Percentiles rank a stretch among this genome's conserved stretches.
Evolutionary conservation across 2,797 vertebrate genomes (phyloP).

Genomic region (Sebastes hubbsi): DNA sequence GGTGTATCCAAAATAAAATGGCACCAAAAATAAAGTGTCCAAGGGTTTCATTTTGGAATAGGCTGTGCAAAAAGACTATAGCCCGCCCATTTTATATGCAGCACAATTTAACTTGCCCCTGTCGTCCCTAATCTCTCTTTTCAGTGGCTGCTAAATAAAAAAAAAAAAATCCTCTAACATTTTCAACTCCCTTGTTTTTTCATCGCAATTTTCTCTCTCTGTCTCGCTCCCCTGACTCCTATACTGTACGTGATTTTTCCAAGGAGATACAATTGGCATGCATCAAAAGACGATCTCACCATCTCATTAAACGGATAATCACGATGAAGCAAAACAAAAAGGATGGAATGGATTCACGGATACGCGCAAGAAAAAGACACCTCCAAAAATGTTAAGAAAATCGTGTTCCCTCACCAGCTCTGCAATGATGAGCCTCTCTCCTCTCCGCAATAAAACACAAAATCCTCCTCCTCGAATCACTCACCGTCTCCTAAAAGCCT

Average conservation of each 20-base stretch:
- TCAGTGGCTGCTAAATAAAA: slow-evolving; percentile 82
- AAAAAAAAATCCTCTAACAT: slow-evolving; percentile 89
- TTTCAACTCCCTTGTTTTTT: slow-evolving; percentile 66
- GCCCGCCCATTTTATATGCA: slow-evolving; percentile 95
- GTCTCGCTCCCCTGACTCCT: slow-evolving; percentile 48
- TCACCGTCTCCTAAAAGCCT: slow-evolving; percentile 75
- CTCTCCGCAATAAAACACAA: slow-evolving; percentile 49
- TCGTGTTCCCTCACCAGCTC: slow-evolving; percentile 62
- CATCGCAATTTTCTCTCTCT: slow-evolving; percentile 31
- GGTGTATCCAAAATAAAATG: slow-evolving; percentile 76
- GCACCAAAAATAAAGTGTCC: slow-evolving; percentile 81
- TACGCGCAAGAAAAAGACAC: slow-evolving; percentile 25
- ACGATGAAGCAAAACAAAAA: slow-evolving; percentile 3
- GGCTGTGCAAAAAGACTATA: slow-evolving; percentile 87
- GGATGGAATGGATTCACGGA: slow-evolving; percentile 22
- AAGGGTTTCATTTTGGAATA: slow-evolving; percentile 91
- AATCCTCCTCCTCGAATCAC: slow-evolving; percentile 61
- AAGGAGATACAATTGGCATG: slow-evolving; percentile 54
- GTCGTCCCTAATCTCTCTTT: slow-evolving; percentile 88
- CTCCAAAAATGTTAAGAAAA: slow-evolving; percentile 48
- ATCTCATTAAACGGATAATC: slow-evolving; percentile 37
- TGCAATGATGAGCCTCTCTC: slow-evolving; percentile 45
- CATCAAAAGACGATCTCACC: slow-evolving; percentile 43
- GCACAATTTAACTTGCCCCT: slow-evolving; percentile 93
- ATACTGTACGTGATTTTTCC: slow-evolving; percentile 60